Conservation (phyloP, 2,888 invertebrate species). For the Archips crataeganus region DNA sequence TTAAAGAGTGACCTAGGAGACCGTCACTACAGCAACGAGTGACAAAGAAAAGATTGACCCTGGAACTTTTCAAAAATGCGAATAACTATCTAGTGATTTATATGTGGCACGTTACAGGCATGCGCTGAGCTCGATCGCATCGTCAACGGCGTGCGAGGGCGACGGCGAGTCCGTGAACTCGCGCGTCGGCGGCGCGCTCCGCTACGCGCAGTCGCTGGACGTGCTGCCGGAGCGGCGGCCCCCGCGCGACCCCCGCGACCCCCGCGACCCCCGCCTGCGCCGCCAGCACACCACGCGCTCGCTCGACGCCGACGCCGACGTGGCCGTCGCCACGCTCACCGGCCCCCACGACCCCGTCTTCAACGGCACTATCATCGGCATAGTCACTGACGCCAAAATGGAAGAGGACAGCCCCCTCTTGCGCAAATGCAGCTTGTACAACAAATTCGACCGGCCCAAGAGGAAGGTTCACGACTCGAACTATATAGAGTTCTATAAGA, state of each 20-base stretch:
- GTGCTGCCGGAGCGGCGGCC: slow-evolving; percentile 51
- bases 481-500: slow-evolving; percentile 86
- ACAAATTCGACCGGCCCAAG: slow-evolving; percentile 70
- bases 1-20: too few relatives aligned
- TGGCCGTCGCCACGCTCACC: slow-evolving; percentile 71
- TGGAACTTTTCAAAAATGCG: too few relatives aligned
- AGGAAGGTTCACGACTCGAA: slow-evolving; percentile 74
- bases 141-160: slow-evolving; percentile 85
- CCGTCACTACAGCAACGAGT: too few relatives aligned
- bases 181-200: slow-evolving; percentile 52
- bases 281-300: slow-evolving; percentile 69
- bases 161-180: slow-evolving; percentile 47
- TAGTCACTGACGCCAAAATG: slow-evolving; percentile 67
- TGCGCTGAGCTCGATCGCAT: slow-evolving; percentile 88
- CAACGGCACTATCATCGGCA: slow-evolving; percentile 77
- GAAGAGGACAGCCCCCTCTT: slow-evolving; percentile 80
- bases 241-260: slow-evolving; percentile 18
- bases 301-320: slow-evolving; percentile 66
- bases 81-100: not conserved
- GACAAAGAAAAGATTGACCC: too few relatives aligned
- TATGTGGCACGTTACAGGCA: slow-evolving; percentile 64
- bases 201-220: slow-evolving; percentile 67
- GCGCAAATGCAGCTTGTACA: slow-evolving; percentile 72
- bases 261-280: slow-evolving; percentile 52
- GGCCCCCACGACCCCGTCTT: slow-evolving; percentile 63